Conservation (phyloP, 2,113 vertebrate genomes). For the Stercorarius parasiticus region DNA sequence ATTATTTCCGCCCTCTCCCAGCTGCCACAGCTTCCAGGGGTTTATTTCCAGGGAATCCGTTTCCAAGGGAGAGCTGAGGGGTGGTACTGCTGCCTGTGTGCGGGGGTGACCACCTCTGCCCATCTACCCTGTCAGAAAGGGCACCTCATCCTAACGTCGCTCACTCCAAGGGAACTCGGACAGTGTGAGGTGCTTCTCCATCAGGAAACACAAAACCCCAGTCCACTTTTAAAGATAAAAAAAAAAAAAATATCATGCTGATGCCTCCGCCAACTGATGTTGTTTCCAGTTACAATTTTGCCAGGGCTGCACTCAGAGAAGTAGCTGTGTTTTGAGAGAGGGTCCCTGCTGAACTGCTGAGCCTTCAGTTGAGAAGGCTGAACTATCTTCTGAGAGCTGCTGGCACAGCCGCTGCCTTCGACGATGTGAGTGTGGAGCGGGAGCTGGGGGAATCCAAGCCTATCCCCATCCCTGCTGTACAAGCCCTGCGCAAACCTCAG, state of each 20-base stretch:
- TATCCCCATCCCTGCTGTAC: not conserved
- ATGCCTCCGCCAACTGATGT: not conserved
- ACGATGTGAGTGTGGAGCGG: accelerated
- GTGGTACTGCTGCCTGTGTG: not conserved
- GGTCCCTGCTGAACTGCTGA: not conserved
- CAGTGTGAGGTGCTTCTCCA: accelerated
- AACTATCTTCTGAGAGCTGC: not conserved
- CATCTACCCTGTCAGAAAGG: not conserved
- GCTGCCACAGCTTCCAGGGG: not conserved
- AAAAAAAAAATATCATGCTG: not conserved
- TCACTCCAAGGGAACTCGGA: not conserved
- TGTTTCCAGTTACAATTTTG: not conserved
- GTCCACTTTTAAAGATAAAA: not conserved
- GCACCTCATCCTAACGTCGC: accelerated
- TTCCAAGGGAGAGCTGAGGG: not conserved
- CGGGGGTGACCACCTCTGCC: accelerated
- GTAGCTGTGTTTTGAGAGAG: not conserved
- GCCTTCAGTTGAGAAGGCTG: not conserved
- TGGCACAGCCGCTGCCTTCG: not conserved
- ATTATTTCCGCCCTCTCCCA: not conserved
- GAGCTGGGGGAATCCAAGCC: accelerated
- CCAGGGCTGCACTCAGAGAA: not conserved
- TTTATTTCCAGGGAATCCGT: not conserved
- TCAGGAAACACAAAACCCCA: not conserved
- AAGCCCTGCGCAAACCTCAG: not conserved